Evolutionary conservation across 2,797 vertebrate genomes (phyloP).

Genomic region (Enoplosus armatus): DNA sequence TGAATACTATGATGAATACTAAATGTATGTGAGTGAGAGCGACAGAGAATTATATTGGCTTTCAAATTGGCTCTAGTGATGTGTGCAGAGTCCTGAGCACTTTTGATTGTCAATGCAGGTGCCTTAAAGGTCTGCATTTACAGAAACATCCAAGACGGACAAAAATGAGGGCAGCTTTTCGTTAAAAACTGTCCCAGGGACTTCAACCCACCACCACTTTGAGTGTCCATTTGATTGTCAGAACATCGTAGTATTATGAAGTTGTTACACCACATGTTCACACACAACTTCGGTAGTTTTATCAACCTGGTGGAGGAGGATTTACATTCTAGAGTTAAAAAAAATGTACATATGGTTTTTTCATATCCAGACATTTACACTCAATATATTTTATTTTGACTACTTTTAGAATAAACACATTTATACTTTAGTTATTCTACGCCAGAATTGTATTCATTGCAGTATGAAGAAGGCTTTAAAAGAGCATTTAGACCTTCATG

Average conservation of each 20-base stretch:
- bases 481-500: background rate
- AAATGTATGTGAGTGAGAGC: background rate
- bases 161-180: background rate
- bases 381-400: background rate
- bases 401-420: background rate
- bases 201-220: background rate
- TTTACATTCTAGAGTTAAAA: background rate
- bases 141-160: constrained; percentile 8
- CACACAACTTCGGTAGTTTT: background rate
- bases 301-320: background rate
- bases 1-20: no score
- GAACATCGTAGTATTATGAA: background rate
- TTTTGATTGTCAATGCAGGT: constrained; percentile 44
- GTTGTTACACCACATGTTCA: background rate
- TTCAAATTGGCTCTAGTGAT: constrained; percentile 57
- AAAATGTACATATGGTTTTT: background rate
- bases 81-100: constrained; percentile 52
- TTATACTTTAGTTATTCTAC: background rate
- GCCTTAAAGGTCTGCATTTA: constrained; percentile 21
- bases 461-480: background rate
- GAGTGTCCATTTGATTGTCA: background rate
- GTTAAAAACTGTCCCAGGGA: background rate
- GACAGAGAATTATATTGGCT: constrained; percentile 23
- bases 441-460: background rate
- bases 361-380: background rate